Evolutionary conservation across 2,797 vertebrate species (phyloP).

Genomic region (Chanos chanos): DNA sequence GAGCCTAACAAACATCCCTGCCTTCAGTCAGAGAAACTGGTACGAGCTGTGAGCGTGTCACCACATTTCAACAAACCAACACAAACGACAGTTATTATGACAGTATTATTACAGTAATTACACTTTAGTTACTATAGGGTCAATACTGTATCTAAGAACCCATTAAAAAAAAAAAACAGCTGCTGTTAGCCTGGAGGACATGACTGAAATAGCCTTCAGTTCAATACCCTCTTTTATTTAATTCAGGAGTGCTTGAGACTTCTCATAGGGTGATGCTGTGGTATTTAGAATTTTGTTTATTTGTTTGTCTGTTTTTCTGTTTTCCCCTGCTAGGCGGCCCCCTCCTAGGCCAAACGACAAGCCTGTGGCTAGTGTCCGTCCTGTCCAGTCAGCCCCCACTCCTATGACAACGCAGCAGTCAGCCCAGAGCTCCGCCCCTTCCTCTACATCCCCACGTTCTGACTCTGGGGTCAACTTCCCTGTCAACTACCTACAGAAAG

Average conservation of each 20-base stretch:
- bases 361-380: conserved; percentile 92
- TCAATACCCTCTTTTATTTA: too few species aligned
- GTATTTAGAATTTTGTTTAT: neutral
- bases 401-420: conserved; percentile 98
- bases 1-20: conserved; percentile 86
- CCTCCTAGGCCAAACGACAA: conserved; percentile 87
- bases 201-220: neutral
- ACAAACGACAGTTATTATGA: too few species aligned
- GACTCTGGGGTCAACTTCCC: conserved; percentile 84
- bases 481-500: conserved; percentile 93
- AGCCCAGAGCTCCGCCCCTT: conserved; percentile 75
- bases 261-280: neutral
- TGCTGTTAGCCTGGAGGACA: too few species aligned
- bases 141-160: too few species aligned
- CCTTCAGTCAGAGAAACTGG: conserved; percentile 96
- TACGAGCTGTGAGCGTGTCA: too few species aligned
- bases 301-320: too few species aligned
- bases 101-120: too few species aligned
- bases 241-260: too few species aligned
- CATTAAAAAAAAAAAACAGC: too few species aligned
- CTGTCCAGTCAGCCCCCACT: conserved; percentile 96
- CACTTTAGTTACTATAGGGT: too few species aligned
- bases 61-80: too few species aligned
- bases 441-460: too few species aligned
- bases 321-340: conserved; percentile 82